phyloP scores from a whole-genome alignment of 2,888 invertebrate genomes.

The Escarpia spicata region DNA sequence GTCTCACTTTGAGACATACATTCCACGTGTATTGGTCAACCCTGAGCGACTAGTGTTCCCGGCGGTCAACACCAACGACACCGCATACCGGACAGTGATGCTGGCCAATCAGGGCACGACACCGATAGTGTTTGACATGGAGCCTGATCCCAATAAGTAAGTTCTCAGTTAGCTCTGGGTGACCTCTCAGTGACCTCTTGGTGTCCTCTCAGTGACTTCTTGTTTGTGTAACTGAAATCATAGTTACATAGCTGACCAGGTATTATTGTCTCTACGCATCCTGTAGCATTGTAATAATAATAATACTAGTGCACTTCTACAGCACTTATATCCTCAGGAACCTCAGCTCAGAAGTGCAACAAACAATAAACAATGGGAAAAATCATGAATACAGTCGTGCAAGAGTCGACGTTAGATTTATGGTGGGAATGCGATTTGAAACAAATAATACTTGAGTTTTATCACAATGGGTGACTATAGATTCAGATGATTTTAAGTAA shows the following conservation, averaged over 20 bases:
- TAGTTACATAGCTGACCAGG: not conserved
- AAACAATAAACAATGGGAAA: too few relatives aligned
- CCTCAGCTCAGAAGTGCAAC: too few relatives aligned
- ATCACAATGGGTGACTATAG: too few relatives aligned
- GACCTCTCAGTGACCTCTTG: not conserved
- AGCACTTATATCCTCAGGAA: too few relatives aligned
- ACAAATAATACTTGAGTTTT: too few relatives aligned
- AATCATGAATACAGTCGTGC: too few relatives aligned
- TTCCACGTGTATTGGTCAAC: constrained; percentile 57
- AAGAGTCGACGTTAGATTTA: too few relatives aligned
- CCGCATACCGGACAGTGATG: constrained; percentile 57
- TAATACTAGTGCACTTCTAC: too few relatives aligned
- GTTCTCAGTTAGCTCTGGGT: constrained; percentile 20
- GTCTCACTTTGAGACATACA: constrained; percentile 61
- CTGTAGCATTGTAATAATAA: too few relatives aligned
- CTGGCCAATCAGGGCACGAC: constrained; percentile 58
- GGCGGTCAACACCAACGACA: constrained; percentile 58
- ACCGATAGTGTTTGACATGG: constrained; percentile 59
- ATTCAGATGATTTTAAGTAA: too few relatives aligned
- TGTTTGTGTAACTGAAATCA: not conserved
- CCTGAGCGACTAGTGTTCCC: constrained; percentile 56
- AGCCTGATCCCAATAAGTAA: constrained; percentile 54
- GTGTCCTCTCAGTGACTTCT: not conserved
- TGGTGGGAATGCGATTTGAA: too few relatives aligned
- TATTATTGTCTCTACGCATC: too few relatives aligned